Evolutionary conservation across 2,113 vertebrate genomes (phyloP).

Genomic region (Brachyhypopomus occidentalis): DNA sequence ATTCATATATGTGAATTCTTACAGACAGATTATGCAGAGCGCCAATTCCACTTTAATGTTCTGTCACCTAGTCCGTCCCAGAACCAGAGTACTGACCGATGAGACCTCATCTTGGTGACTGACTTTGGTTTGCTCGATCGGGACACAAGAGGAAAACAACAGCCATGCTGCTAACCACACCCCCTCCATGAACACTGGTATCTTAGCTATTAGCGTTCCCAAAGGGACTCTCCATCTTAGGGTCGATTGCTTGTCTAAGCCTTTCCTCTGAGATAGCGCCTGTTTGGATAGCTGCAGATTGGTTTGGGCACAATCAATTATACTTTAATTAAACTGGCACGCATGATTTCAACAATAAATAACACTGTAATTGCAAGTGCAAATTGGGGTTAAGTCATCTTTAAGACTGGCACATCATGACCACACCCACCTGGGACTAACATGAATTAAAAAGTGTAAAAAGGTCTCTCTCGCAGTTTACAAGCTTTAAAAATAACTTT

Average conservation of each 20-base stretch:
- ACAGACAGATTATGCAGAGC: background rate
- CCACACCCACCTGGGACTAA: background rate
- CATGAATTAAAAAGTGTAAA: background rate
- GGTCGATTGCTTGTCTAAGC: background rate
- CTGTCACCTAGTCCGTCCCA: background rate
- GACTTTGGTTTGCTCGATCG: background rate
- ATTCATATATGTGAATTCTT: background rate
- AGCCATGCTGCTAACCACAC: too few relatives aligned
- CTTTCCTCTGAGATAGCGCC: slow-evolving; percentile 7
- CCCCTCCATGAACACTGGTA: background rate
- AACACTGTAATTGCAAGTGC: background rate
- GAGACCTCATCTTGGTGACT: background rate
- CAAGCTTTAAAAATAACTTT: too few relatives aligned
- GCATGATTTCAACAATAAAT: slow-evolving; percentile 17
- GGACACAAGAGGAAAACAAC: too few relatives aligned
- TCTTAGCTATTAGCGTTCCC: background rate
- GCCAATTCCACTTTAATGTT: background rate
- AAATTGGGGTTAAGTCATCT: background rate
- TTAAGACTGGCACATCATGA: slow-evolving; percentile 7
- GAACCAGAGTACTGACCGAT: background rate
- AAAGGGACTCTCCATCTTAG: background rate
- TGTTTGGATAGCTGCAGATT: slow-evolving; percentile 38
- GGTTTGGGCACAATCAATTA: slow-evolving; percentile 3
- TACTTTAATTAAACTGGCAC: slow-evolving; percentile 23
- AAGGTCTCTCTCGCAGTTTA: background rate